These are phyloP conservation scores for Graptemys geographica DNA, from an alignment of 2,797 vertebrate species.

Conservation along the genomic window DNA sequence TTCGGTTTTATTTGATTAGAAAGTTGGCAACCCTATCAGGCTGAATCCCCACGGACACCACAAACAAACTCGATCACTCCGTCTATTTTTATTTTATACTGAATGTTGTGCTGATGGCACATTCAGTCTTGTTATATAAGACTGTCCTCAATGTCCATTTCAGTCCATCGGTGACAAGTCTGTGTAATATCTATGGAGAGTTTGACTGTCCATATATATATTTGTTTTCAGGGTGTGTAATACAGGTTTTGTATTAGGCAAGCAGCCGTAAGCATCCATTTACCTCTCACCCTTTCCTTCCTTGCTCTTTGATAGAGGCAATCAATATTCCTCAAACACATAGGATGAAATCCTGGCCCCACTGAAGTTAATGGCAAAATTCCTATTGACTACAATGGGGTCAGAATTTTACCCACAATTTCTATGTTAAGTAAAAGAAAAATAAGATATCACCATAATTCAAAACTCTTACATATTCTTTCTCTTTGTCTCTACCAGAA, in stretches of 20 bases:
- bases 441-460: background rate
- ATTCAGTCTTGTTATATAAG: background rate
- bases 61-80: background rate
- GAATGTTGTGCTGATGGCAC: background rate
- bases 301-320: background rate
- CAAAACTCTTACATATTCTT: background rate
- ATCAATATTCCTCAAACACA: background rate
- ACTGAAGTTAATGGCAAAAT: background rate
- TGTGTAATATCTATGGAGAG: background rate
- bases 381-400: background rate
- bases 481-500: background rate
- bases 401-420: background rate
- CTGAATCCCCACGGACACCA: background rate
- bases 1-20: too few species aligned
- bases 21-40: too few species aligned
- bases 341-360: background rate
- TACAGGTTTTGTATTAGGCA: background rate
- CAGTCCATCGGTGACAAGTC: background rate
- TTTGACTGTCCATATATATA: background rate
- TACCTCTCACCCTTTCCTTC: background rate
- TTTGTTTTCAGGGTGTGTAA: background rate
- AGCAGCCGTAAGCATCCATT: background rate
- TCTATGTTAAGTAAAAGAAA: background rate
- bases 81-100: background rate
- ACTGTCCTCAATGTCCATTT: background rate